A percentile compares a stretch with the other conserved stretches of the same genome.
Conservation (phyloP, 1,140 invertebrate species). For the Venustaconcha ellipsiformis region DNA sequence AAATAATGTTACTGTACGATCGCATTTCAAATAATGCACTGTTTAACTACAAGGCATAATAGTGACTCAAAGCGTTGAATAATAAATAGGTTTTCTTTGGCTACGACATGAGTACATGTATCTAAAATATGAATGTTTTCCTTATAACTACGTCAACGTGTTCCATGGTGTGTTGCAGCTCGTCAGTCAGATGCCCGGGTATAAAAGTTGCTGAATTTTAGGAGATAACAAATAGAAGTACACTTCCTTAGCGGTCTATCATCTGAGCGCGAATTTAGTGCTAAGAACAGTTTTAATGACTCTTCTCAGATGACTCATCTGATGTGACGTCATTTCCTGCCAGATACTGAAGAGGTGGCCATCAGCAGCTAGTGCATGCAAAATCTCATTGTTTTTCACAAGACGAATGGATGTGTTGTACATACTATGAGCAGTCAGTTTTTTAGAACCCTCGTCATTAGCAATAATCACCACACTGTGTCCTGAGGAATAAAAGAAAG, state of each 20-base stretch:
- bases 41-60: too few relatives aligned
- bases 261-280: slow-evolving; percentile 19
- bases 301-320: slow-evolving; percentile 49
- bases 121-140: too few relatives aligned
- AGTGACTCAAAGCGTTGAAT: too few relatives aligned
- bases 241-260: neutral
- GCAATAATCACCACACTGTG: slow-evolving; percentile 40
- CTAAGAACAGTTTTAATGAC: slow-evolving; percentile 32
- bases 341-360: slow-evolving; percentile 50
- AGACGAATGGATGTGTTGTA: slow-evolving; percentile 46
- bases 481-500: slow-evolving; percentile 32
- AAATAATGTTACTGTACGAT: too few relatives aligned
- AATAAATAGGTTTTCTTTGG: too few relatives aligned
- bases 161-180: too few relatives aligned
- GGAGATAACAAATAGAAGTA: too few relatives aligned
- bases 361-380: slow-evolving; percentile 49
- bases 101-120: too few relatives aligned
- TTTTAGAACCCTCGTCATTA: slow-evolving; percentile 49
- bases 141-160: too few relatives aligned
- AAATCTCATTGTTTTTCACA: slow-evolving; percentile 44
- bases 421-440: slow-evolving; percentile 41
- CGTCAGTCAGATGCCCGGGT: too few relatives aligned
- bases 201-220: too few relatives aligned
- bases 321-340: slow-evolving; percentile 51
- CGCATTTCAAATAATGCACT: too few relatives aligned